These are phyloP conservation scores for Elysia chlorotica DNA, from an alignment of 1,140 invertebrate genomes.

Conservation along the genomic window DNA sequence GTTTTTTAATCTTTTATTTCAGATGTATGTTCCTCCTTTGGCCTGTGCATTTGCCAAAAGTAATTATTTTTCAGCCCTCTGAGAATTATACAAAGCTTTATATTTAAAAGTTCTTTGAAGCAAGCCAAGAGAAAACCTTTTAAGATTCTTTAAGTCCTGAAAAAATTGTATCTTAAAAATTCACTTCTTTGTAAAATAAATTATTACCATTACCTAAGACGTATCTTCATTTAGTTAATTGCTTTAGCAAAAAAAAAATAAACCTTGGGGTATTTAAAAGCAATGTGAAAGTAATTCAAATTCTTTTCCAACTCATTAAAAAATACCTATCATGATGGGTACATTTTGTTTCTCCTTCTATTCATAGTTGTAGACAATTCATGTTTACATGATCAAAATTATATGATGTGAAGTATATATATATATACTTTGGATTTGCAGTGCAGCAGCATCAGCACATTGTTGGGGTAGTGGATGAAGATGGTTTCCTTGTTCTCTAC, in stretches of 20 bases:
- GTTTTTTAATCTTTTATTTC: slow-evolving; percentile 28
- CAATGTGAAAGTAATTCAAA: not conserved
- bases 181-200: not conserved
- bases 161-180: not conserved
- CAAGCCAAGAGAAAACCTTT: not conserved
- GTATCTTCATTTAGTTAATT: not conserved
- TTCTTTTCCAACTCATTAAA: not conserved
- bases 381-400: too few relatives aligned
- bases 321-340: too few relatives aligned
- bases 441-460: slow-evolving; percentile 64
- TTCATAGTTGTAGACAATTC: too few relatives aligned
- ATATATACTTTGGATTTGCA: slow-evolving; percentile 30
- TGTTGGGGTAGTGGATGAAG: slow-evolving; percentile 82
- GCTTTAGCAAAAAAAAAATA: not conserved
- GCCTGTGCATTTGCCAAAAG: slow-evolving; percentile 49
- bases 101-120: not conserved
- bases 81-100: not conserved
- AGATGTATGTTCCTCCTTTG: slow-evolving; percentile 48
- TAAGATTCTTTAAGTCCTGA: not conserved
- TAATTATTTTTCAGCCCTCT: slow-evolving; percentile 23
- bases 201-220: not conserved
- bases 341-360: too few relatives aligned
- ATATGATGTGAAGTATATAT: too few relatives aligned
- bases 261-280: not conserved
- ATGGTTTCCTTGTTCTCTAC: slow-evolving; percentile 75